Conservation (phyloP, 2,888 invertebrate genomes). For the Xestia ashworthii region DNA sequence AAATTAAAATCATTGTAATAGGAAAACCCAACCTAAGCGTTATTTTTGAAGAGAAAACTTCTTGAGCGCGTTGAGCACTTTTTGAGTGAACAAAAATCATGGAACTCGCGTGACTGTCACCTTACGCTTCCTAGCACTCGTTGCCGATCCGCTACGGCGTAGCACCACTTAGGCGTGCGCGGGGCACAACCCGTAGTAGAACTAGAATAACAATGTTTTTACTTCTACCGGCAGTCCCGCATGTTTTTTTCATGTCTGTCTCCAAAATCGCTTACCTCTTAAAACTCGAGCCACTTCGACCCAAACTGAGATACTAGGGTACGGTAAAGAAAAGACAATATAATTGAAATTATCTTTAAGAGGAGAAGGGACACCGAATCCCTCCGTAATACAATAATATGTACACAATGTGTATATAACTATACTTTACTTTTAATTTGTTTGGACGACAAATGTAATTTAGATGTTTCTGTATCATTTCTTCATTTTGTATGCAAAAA, state of each 20-base stretch:
- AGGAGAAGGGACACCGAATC: slow-evolving; percentile 22
- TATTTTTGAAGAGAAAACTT: too few species aligned
- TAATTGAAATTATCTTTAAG: slow-evolving; percentile 59
- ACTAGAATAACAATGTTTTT: too few species aligned
- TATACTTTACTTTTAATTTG: slow-evolving; percentile 20
- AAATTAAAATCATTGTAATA: neutral
- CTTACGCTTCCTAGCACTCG: too few species aligned
- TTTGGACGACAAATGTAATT: slow-evolving; percentile 25
- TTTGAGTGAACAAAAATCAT: too few species aligned
- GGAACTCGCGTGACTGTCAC: too few species aligned
- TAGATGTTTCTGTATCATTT: neutral
- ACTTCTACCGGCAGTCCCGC: too few species aligned
- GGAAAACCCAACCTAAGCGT: neutral
- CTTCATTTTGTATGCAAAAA: neutral
- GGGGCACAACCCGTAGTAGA: too few species aligned
- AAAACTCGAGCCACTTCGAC: neutral
- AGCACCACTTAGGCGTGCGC: too few species aligned
- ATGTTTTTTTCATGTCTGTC: too few species aligned
- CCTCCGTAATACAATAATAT: slow-evolving; percentile 11
- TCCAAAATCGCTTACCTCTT: slow-evolving; percentile 21
- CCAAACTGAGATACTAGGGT: slow-evolving; percentile 20
- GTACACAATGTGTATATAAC: slow-evolving; percentile 1
- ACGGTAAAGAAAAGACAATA: slow-evolving; percentile 22
- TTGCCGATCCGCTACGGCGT: too few species aligned
- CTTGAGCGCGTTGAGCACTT: too few species aligned